Base-by-base conservation (phyloP, 2,888 invertebrate species). In the Junonia oenone region DNA sequence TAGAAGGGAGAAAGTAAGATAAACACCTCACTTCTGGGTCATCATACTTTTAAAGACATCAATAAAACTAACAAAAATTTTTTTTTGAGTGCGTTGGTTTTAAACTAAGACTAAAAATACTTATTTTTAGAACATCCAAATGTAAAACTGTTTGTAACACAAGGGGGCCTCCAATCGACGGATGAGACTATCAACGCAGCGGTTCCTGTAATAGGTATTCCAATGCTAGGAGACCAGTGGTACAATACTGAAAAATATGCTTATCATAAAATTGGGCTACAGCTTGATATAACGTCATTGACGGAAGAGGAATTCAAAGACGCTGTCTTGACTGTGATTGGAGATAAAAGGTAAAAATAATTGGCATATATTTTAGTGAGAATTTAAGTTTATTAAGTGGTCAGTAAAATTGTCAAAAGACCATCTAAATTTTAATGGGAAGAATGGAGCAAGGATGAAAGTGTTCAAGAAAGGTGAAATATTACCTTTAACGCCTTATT, bases 131-230 rank as follows among this genome's bases (percentile, higher is more conserved):
- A 55, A 33, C 90, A 91, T 65, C 78, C 80, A 4, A 89, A 90
- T 22, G 51, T 90, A 0, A 88, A 84, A 64, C 22, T 73, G 0
- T 77, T 75, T 37, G 73, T 88, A 17, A 83, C 81, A 0, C 86
- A 89, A 75, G 83, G 80, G 40, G 86, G 86, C 4, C 59, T 83
- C 1, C 84, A 86, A 59, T 86, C 86, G 0, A 71, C 83, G 1
- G 84, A 86, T 45, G 87, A 89, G 65, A 75, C 84, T 0, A 78
- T 89, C n/a, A 62, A 65, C 47, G 76, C 77, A 5, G 74, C 75
- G 15, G 79, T 83, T 0, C 84, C 86, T 2, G 51, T 87, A 2
- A 65, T 85, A 13, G 83, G 75, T 6, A 64, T 88, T 14, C 84
- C 85, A 2, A 80, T 85, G 63, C 52, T 80, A 27, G 78, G 69